phyloP scores from a whole-genome alignment of 1,140 invertebrate species.

The Drosophila tsacasi region DNA sequence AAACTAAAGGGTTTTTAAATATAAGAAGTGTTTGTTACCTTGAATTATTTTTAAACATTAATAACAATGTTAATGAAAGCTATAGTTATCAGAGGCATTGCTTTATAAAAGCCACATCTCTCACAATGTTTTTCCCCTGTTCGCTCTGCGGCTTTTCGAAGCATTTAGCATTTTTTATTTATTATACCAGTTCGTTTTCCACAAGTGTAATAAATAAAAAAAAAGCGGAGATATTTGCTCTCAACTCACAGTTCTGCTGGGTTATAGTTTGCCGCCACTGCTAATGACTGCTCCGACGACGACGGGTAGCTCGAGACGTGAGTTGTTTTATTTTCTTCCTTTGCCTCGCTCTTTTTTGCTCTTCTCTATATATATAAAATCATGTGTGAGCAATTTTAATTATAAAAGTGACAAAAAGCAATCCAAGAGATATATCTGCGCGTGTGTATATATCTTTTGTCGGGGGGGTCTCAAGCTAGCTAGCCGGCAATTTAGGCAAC shows the following conservation, averaged over 20 bases:
- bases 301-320: constrained; percentile 33
- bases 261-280: constrained; percentile 42
- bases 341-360: constrained; percentile 17
- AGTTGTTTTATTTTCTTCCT: constrained; percentile 36
- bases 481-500: constrained; percentile 57
- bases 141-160: constrained; percentile 36
- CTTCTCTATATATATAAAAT: constrained; percentile 40
- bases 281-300: constrained; percentile 46
- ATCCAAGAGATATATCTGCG: constrained; percentile 24
- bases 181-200: constrained; percentile 32
- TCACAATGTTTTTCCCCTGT: constrained; percentile 2
- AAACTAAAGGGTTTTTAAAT: too few relatives aligned
- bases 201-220: constrained; percentile 32
- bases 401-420: constrained; percentile 77
- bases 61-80: too few relatives aligned
- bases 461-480: constrained; percentile 20
- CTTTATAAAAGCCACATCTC: background rate
- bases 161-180: constrained; percentile 60
- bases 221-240: constrained; percentile 20
- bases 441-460: constrained; percentile 30
- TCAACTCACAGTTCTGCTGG: constrained; percentile 30
- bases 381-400: constrained; percentile 72
- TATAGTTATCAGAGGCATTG: background rate
- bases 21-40: too few relatives aligned
- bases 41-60: background rate